Conservation (phyloP, 2,888 invertebrate species). For the Artemia sinica region DNA sequence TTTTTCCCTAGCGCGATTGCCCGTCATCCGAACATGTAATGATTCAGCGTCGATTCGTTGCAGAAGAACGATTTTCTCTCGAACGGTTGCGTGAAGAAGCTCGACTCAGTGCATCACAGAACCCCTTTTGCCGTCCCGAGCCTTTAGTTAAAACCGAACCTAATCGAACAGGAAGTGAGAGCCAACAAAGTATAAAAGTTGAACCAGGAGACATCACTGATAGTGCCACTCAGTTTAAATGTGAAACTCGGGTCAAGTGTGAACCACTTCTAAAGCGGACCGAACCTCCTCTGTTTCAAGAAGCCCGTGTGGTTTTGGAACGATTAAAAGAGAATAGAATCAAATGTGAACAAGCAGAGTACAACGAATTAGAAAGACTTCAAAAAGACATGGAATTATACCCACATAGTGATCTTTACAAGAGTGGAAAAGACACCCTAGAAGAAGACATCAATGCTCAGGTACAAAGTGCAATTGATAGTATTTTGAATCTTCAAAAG, state of each 20-base stretch:
- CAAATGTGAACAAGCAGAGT: not conserved
- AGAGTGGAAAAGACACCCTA: constrained; percentile 23
- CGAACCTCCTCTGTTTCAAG: not conserved
- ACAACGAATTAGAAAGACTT: not conserved
- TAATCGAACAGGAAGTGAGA: not conserved
- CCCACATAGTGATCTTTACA: constrained; percentile 19
- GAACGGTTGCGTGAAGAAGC: constrained; percentile 28
- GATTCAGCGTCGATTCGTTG: constrained; percentile 52
- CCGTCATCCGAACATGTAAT: constrained; percentile 58
- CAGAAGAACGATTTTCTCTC: constrained; percentile 49
- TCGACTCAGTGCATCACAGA: not conserved
- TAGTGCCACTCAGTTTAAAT: constrained; percentile 34
- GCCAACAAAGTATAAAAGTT: not conserved
- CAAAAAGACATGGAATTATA: not conserved
- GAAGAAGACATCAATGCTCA: constrained; percentile 54
- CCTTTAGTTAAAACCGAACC: constrained; percentile 10
- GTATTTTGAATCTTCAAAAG: constrained; percentile 50
- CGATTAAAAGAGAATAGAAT: not conserved
- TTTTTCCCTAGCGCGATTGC: constrained; percentile 37
- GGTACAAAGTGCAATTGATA: constrained; percentile 61
- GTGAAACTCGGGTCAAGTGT: constrained; percentile 29
- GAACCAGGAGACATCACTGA: not conserved
- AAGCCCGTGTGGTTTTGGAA: constrained; percentile 4
- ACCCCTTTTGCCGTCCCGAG: constrained; percentile 33
- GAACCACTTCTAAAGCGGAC: not conserved